phyloP scores from a whole-genome alignment of 2,113 vertebrate species.

The Odontophorus gujanensis region DNA sequence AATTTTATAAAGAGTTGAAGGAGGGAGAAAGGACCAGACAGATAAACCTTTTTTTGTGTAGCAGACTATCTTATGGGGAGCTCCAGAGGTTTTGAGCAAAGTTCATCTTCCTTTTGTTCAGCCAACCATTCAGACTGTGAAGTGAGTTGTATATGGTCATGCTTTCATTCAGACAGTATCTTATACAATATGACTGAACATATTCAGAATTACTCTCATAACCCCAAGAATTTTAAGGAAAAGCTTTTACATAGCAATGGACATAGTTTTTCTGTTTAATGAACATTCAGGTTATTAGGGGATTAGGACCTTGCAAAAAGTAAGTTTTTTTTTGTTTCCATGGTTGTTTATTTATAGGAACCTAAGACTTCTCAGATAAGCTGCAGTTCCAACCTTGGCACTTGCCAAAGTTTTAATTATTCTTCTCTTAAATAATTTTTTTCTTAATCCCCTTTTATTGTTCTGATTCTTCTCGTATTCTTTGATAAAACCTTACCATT shows the following conservation, averaged over 20 bases:
- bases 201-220: background rate
- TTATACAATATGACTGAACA: accelerated
- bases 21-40: background rate
- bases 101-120: background rate
- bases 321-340: background rate
- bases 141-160: accelerated
- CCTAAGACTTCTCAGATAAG: background rate
- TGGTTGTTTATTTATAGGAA: background rate
- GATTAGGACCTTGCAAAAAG: background rate
- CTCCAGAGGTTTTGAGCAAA: background rate
- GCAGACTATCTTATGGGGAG: background rate
- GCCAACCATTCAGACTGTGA: background rate
- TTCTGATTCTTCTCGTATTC: background rate
- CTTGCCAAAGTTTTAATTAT: background rate
- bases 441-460: background rate
- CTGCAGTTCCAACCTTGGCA: background rate
- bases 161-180: background rate
- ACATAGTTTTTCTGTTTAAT: background rate
- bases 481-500: background rate
- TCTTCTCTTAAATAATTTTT: background rate
- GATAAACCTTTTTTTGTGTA: background rate
- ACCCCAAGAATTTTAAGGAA: background rate
- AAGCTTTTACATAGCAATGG: background rate
- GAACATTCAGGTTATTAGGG: background rate
- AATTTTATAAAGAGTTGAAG: background rate